These are phyloP conservation scores for Morone chrysops DNA, from an alignment of 2,113 vertebrate genomes.

Conservation along the genomic window DNA sequence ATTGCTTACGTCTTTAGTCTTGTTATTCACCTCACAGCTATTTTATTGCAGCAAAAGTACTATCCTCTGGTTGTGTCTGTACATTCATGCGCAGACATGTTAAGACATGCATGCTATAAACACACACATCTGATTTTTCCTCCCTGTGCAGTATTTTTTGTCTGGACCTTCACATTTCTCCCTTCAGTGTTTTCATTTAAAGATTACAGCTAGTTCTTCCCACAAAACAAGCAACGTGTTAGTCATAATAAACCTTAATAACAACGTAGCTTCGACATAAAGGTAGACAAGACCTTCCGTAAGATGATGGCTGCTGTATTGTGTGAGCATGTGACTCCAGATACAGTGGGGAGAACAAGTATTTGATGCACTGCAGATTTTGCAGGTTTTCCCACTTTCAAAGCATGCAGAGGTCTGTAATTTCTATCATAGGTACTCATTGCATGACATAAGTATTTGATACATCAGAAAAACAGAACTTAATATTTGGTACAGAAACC, in stretches of 20 bases:
- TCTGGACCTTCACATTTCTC: neutral
- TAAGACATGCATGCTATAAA: slow-evolving; percentile 46
- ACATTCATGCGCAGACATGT: slow-evolving; percentile 15
- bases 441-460: too few species aligned
- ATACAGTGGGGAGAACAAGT: neutral
- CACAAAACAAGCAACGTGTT: slow-evolving; percentile 15
- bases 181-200: neutral
- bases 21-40: slow-evolving; percentile 10
- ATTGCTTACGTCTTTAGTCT: neutral
- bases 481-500: too few species aligned
- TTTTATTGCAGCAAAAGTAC: slow-evolving; percentile 7
- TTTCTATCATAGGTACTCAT: too few species aligned
- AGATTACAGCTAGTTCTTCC: slow-evolving; percentile 3
- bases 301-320: slow-evolving; percentile 18
- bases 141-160: neutral
- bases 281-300: neutral
- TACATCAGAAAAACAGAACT: too few species aligned
- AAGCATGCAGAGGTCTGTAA: too few species aligned
- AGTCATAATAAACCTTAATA: slow-evolving; percentile 25
- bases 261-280: slow-evolving; percentile 20
- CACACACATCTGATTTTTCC: slow-evolving; percentile 55
- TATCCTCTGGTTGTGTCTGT: neutral
- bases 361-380: too few species aligned
- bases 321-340: neutral
- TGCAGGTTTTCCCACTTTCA: too few species aligned